Evolutionary conservation across 2,113 vertebrate genomes (phyloP), one percentile per base, ranked within the genome.

Genomic region (Vulpes vulpes): DNA sequence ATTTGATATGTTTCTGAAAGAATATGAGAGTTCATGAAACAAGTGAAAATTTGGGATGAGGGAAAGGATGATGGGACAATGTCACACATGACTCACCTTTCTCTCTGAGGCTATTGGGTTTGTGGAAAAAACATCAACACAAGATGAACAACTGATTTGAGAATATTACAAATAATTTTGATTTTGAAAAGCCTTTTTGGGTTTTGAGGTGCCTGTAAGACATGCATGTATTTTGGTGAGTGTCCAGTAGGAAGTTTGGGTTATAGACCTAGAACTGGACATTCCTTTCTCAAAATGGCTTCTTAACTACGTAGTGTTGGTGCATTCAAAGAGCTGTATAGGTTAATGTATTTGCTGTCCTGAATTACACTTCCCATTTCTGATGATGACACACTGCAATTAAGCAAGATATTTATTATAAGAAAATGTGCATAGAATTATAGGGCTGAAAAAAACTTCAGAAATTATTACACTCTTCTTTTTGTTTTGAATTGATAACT

Each of bases 401-500:
- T 90, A 95, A 96, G 32, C 22, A 88, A 49, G 35, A 76, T 93
- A 92, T 88, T 95, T 94, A 67, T 92, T 96, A 79, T 49, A 88
- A 96, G 84, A 88, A 96, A 96, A 85, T 92, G 6, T 90, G 14
- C 64, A 91, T 79, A 15, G 7, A 91, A 94, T 78, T 88, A 88
- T 60, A 93, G 4, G 0, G 2, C 14, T 78, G 15, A 92, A 97
- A 93, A 17, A 90, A 95, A 35, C 57, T 96, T 86, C 3, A 74
- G 35, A 88, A 89, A 94, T 59, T 93, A 93, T 88, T 90, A 53
- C 32, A 57, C 2, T 88, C 8, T 65, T 92, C 6, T 89, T 85
- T 97, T 74, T 90, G 17, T 86, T 96, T 97, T 91, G 32, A 96
- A 80, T 74, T 92, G 17, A 67, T 94, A 93, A 86, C 32, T 94